These are phyloP conservation scores for Yponomeuta sedellus DNA, from an alignment of 2,888 invertebrate genomes.

Conservation along the genomic window DNA sequence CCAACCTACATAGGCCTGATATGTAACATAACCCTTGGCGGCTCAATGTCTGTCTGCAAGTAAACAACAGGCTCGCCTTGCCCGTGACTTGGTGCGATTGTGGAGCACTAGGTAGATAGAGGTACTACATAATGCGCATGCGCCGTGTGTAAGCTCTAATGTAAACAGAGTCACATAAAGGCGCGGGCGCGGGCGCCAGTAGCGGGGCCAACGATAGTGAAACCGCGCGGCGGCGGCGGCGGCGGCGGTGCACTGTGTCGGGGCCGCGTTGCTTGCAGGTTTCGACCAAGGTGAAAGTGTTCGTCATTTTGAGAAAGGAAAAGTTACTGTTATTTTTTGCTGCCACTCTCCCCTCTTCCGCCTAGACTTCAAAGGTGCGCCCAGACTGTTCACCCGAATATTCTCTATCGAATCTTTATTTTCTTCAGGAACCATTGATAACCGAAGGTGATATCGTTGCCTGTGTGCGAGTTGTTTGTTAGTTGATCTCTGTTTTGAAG, in stretches of 20 bases:
- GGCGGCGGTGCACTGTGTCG: background rate
- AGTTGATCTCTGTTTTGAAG: no score
- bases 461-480: no score
- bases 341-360: slow-evolving; percentile 28
- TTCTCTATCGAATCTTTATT: background rate
- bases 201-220: slow-evolving; percentile 31
- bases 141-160: slow-evolving; percentile 12
- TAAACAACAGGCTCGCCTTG: background rate
- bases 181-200: slow-evolving; percentile 9
- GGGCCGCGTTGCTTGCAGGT: slow-evolving; percentile 43
- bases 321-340: slow-evolving; percentile 64
- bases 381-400: background rate
- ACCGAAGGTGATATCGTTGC: no score
- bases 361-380: background rate
- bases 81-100: background rate
- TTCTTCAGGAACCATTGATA: no score
- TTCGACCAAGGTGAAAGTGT: slow-evolving; percentile 69
- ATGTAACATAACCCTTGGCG: background rate
- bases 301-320: slow-evolving; percentile 71
- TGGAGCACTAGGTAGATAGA: background rate
- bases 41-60: background rate
- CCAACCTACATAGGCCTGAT: no score
- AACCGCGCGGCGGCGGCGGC: slow-evolving; percentile 24
- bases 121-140: background rate
- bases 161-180: slow-evolving; percentile 27